These are phyloP conservation scores for Bunonema sp. DNA, from an alignment of 2,888 invertebrate genomes.

Conservation along the genomic window DNA sequence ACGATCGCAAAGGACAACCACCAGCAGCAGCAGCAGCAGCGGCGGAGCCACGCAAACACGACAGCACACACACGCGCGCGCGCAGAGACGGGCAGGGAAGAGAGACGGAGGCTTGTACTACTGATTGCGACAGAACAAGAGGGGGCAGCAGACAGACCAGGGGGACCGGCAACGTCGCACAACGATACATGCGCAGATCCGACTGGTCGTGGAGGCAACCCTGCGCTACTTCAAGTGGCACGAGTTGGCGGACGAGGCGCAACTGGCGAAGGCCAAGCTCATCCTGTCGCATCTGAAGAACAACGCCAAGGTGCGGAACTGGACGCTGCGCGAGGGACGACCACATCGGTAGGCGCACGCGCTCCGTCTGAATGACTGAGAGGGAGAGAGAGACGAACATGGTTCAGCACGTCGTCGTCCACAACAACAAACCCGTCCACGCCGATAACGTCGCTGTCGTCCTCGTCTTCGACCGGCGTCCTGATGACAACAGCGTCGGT, in stretches of 20 bases:
- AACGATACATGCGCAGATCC: too few relatives aligned
- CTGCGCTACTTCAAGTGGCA: conserved; percentile 42
- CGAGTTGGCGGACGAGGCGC: conserved; percentile 26
- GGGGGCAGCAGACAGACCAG: too few relatives aligned
- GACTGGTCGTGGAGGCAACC: conserved; percentile 37
- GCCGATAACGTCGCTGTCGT: not conserved
- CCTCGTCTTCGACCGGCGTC: not conserved
- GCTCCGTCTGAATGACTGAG: not conserved
- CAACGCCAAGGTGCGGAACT: conserved; percentile 43
- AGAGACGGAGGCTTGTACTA: too few relatives aligned
- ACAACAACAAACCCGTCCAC: not conserved
- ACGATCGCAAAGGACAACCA: too few relatives aligned
- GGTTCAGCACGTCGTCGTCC: not conserved
- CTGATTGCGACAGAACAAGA: too few relatives aligned
- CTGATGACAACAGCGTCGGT: not conserved
- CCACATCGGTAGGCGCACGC: conserved; percentile 23
- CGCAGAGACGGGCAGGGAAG: too few relatives aligned
- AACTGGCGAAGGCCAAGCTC: conserved; percentile 33
- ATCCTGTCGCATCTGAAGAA: conserved; percentile 37
- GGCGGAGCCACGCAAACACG: too few relatives aligned
- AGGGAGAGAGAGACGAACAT: not conserved
- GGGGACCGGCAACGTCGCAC: too few relatives aligned
- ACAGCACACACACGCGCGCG: too few relatives aligned
- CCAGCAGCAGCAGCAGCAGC: too few relatives aligned
- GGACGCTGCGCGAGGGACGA: conserved; percentile 40